Conservation (phyloP, 2,113 vertebrate genomes). For the Megaceryle torquata region DNA sequence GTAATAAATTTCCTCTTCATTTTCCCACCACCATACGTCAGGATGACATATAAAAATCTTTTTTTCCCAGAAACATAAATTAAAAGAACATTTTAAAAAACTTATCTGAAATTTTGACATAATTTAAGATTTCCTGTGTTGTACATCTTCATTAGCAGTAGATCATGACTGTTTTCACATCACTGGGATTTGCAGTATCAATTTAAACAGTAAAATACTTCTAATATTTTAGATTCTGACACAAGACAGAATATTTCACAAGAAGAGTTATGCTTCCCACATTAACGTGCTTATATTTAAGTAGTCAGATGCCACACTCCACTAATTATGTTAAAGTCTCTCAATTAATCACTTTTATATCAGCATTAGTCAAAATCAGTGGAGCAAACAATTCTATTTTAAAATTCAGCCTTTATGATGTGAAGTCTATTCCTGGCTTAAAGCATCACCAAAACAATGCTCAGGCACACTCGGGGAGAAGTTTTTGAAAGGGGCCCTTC, state of each 20-base stretch:
- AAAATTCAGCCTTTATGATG: background rate
- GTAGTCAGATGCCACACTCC: background rate
- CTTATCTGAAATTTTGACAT: background rate
- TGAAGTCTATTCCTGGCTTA: background rate
- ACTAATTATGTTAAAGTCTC: slow-evolving; percentile 19
- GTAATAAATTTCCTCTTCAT: background rate
- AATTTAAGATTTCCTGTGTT: background rate
- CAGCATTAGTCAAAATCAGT: slow-evolving; percentile 39
- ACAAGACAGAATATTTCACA: slow-evolving; percentile 1
- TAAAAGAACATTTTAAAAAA: background rate
- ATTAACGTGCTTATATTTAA: background rate
- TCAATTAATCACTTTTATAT: slow-evolving; percentile 36
- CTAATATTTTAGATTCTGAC: slow-evolving; percentile 16
- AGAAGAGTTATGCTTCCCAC: background rate
- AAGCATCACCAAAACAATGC: background rate
- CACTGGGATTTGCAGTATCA: background rate
- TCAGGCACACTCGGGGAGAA: background rate
- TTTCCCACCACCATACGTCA: background rate
- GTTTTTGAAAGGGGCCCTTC: background rate
- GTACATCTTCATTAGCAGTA: background rate
- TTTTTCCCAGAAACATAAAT: background rate
- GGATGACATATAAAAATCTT: background rate
- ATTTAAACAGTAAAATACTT: background rate
- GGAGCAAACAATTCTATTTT: background rate
- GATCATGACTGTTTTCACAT: background rate